Base-by-base conservation (phyloP, 1,140 invertebrate genomes). In the Listronotus oregonensis region DNA sequence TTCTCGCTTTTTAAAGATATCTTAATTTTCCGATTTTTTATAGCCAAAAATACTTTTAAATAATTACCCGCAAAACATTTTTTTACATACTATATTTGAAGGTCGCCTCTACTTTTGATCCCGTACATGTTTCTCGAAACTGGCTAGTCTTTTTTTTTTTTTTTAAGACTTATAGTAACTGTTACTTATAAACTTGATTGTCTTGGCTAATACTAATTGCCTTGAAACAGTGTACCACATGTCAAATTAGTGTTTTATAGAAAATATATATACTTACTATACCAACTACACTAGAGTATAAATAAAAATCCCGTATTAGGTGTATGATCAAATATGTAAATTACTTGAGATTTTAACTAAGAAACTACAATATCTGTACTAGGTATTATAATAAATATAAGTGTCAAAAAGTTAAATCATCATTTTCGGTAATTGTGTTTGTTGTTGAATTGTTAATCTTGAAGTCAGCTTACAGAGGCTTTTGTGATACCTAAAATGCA, bases 181-280 rank as follows among this genome's bases (percentile, higher is more conserved):
- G 9, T 17, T 37, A 11, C 14, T 11, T 17, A 49, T 46, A 47
- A 31, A 47, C 46, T 7, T 9, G 8, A 47, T 42, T 17, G 42
- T 18, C 15, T 62, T 46, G 42, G 49, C 49, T 66, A 66, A 15
- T 66, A 47, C 43, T 40, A 34, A 47, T 55, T 66, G 49, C 55
- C 55, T 59, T 59, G 55, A 57, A 39, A 57, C 54, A 66, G 43
- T 66, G 55, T 58, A 66, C 37, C 47, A 59, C 49, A 59, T 52
- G 55, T 59, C 54, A 65, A 65, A 65, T 58, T 58, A 65, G 55
- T 46, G 64, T 66, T 52, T 66, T 66, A 59, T 59, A 59, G 47
- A 59, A 21, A 50, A 10, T 49, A 50, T n/a, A 50, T 52, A 65
- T 43, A 58, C 27, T 46, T 15, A 21, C 11, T 21, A 17, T 37